phyloP scores from a whole-genome alignment of 1,140 invertebrate species.

The Chionoecetes opilio region DNA sequence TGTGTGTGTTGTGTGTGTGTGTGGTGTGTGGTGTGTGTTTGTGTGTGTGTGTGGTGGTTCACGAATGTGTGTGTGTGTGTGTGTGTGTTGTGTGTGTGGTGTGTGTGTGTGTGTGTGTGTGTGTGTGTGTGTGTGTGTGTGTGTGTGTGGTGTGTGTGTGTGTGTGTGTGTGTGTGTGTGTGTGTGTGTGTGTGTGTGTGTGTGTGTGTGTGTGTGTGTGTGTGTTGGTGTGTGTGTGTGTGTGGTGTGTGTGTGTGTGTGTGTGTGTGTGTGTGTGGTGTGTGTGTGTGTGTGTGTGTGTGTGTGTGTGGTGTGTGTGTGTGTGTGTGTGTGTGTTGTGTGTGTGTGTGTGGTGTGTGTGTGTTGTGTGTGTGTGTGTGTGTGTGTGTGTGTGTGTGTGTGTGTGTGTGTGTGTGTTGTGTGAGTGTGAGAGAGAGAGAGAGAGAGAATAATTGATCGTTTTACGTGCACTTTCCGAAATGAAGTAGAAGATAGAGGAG shows the following conservation, averaged over 20 bases:
- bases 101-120: constrained; percentile 18
- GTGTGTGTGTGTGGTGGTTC: no score
- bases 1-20: no score
- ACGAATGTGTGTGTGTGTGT: constrained; percentile 8
- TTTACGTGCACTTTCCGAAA: no score
- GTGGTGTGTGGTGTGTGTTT: no score
- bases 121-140: constrained; percentile 18
- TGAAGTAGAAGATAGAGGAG: no score
- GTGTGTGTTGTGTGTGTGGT: constrained; percentile 17
- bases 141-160: constrained; percentile 16
- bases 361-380: neutral
- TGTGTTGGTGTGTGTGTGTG: neutral
- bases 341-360: neutral
- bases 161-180: neutral
- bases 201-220: neutral
- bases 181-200: neutral
- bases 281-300: neutral
- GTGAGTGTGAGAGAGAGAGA: constrained; percentile 13
- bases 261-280: neutral
- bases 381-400: constrained; percentile 16
- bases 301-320: neutral
- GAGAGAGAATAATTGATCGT: neutral
- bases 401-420: constrained; percentile 37
- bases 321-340: neutral
- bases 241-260: neutral